Percentiles rank a stretch among this genome's conserved stretches.
phyloP scores from a whole-genome alignment of 64 coral and sea anemone genomes.

The Montipora foliosa region DNA sequence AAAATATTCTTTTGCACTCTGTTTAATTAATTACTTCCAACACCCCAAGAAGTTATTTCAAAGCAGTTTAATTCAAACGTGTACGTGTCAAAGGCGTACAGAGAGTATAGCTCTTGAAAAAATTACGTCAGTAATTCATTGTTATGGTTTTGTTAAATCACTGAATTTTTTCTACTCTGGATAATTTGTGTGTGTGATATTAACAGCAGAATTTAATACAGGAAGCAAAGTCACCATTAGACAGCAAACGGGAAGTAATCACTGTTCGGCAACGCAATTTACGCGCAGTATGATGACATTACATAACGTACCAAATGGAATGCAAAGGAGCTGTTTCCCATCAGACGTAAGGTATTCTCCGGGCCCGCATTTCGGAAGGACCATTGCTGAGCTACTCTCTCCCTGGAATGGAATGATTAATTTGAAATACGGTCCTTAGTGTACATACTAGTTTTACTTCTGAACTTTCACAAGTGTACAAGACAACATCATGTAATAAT shows the following conservation, averaged over 20 bases:
- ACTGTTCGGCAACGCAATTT: background rate
- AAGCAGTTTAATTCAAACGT: too few relatives aligned
- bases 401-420: constrained; percentile 46
- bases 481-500: too few relatives aligned
- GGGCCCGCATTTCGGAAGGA: constrained; percentile 71
- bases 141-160: too few relatives aligned
- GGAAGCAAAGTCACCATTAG: constrained; percentile 1
- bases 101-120: too few relatives aligned
- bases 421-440: background rate
- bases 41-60: too few relatives aligned
- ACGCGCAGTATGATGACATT: background rate
- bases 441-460: background rate
- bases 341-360: constrained; percentile 89
- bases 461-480: background rate
- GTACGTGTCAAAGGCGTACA: too few relatives aligned
- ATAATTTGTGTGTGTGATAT: background rate
- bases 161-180: too few relatives aligned
- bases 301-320: constrained; percentile 86
- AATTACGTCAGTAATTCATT: too few relatives aligned
- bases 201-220: background rate
- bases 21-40: too few relatives aligned
- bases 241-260: background rate
- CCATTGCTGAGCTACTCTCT: constrained; percentile 48
- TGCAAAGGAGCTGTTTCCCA: constrained; percentile 76
- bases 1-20: too few relatives aligned